phyloP scores from a whole-genome alignment of 2,888 invertebrate genomes.

The Trissolcus brochymenae region DNA sequence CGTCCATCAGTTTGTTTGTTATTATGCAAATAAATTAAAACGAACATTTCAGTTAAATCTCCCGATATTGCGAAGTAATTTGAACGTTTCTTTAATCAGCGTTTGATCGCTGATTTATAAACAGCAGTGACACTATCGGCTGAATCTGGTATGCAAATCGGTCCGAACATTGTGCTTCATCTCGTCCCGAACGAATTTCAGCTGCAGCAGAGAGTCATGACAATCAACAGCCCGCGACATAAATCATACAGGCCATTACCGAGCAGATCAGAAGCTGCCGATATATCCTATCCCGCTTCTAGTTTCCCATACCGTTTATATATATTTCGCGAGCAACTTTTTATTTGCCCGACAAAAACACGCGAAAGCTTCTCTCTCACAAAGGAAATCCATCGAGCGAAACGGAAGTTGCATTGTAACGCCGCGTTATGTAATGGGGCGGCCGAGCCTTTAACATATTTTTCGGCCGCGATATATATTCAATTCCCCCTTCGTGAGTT shows the following conservation, averaged over 20 bases:
- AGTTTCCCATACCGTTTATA: constrained; percentile 24
- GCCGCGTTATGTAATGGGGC: constrained; percentile 36
- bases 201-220: neutral
- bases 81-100: constrained; percentile 49
- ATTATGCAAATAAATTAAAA: constrained; percentile 36
- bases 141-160: too few species aligned
- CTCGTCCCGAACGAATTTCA: neutral
- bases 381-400: constrained; percentile 49
- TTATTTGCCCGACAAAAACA: too few species aligned
- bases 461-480: constrained; percentile 11
- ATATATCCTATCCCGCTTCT: constrained; percentile 58
- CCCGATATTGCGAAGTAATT: neutral
- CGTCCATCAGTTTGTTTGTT: constrained; percentile 34
- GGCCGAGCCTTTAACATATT: constrained; percentile 7
- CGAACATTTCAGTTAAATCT: neutral
- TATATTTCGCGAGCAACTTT: too few species aligned
- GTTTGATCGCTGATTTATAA: constrained; percentile 68
- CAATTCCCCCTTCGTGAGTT: neutral
- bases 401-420: constrained; percentile 48
- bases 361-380: constrained; percentile 10
- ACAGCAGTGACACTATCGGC: constrained; percentile 58
- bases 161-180: neutral
- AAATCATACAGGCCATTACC: constrained; percentile 74
- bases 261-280: constrained; percentile 70
- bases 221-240: constrained; percentile 66